Percentiles rank a stretch among this genome's conserved stretches.
phyloP scores from a whole-genome alignment of 2,797 vertebrate species.

The Pangasius sanitwongsei region DNA sequence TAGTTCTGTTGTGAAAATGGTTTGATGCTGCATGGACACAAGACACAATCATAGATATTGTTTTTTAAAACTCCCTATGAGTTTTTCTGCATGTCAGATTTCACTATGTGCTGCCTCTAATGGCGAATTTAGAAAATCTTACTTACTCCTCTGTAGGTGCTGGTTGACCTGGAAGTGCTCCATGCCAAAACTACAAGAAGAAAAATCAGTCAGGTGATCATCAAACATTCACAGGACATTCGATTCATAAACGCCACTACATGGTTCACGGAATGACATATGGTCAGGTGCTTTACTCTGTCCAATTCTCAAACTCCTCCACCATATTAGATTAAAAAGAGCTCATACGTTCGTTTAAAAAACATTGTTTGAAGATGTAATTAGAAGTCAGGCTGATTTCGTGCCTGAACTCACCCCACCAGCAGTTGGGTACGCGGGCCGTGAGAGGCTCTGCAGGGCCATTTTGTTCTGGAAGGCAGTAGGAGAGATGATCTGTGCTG shows the following conservation, averaged over 20 bases:
- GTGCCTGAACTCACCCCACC: slow-evolving; percentile 83
- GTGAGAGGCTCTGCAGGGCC: slow-evolving; percentile 84
- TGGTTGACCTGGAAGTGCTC: slow-evolving; percentile 84
- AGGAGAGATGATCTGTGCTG: slow-evolving; percentile 94
- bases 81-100: background rate
- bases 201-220: slow-evolving; percentile 29
- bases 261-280: background rate
- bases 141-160: slow-evolving; percentile 91
- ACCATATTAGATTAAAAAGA: background rate
- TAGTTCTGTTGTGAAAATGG: slow-evolving; percentile 93
- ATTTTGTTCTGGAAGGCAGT: slow-evolving; percentile 94
- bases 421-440: slow-evolving; percentile 82
- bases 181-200: slow-evolving; percentile 88
- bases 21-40: slow-evolving; percentile 84
- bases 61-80: background rate
- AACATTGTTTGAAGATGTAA: background rate
- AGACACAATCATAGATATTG: slow-evolving; percentile 40
- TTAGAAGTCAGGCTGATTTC: background rate
- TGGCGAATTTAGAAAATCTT: slow-evolving; percentile 9
- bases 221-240: background rate
- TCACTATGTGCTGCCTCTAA: background rate
- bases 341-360: background rate
- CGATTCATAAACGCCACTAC: background rate
- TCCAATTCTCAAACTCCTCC: background rate
- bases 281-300: background rate